A percentile compares a stretch with the other conserved stretches of the same genome.
phyloP scores from a whole-genome alignment of 2,113 vertebrate species.

The Muntiacus muntjak region DNA sequence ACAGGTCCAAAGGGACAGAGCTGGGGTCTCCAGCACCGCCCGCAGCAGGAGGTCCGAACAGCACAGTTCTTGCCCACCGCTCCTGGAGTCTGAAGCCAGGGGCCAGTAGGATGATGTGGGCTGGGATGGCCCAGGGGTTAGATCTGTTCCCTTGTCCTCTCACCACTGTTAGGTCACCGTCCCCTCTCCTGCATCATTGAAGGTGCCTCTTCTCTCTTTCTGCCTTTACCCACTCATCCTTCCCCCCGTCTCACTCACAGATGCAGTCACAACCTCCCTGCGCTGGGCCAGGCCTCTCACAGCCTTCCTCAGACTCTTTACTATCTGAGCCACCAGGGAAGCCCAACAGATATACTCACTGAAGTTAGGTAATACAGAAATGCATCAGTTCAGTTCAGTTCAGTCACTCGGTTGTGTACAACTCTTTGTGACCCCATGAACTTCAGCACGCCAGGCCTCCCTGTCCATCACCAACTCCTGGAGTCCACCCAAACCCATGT shows the following conservation, averaged over 20 bases:
- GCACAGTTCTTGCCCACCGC: fast-evolving
- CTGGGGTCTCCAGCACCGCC: neutral
- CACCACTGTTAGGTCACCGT: too few species aligned
- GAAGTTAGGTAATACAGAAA: neutral
- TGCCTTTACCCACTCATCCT: neutral
- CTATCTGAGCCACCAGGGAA: neutral
- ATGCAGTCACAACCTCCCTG: neutral
- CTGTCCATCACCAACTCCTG: too few species aligned
- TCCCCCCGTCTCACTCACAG: neutral
- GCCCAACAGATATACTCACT: neutral
- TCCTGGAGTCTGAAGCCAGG: neutral
- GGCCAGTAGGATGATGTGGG: neutral
- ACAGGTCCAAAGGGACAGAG: neutral
- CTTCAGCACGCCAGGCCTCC: too few species aligned
- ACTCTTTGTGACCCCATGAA: too few species aligned
- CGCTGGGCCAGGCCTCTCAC: neutral
- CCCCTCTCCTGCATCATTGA: neutral
- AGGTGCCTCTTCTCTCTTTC: neutral
- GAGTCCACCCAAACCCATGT: too few species aligned
- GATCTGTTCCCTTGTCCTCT: neutral
- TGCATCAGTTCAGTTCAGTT: neutral
- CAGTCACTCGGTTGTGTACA: too few species aligned
- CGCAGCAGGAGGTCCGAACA: neutral
- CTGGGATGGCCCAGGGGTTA: neutral
- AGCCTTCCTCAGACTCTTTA: neutral